Evolutionary conservation across 2,797 vertebrate species (phyloP).

Genomic region (Rhadinocentrus ornatus): DNA sequence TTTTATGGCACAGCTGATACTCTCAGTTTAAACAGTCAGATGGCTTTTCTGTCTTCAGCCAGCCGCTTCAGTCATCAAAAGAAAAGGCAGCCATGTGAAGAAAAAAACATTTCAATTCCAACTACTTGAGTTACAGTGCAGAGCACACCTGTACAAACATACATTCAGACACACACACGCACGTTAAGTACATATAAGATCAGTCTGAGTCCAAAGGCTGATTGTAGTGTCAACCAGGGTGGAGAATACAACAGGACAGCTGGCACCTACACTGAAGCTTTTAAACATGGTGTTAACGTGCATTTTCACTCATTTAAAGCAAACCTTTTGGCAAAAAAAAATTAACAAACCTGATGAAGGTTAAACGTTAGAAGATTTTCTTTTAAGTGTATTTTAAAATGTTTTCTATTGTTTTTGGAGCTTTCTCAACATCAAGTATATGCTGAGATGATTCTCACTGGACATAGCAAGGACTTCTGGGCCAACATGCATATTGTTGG

Average conservation of each 20-base stretch:
- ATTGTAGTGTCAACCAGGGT: constrained; percentile 39
- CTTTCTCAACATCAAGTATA: no score
- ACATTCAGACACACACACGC: constrained; percentile 11
- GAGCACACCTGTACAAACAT: constrained; percentile 25
- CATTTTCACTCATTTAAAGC: constrained; percentile 1
- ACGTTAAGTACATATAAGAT: constrained; percentile 26
- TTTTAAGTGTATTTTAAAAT: no score
- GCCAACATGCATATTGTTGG: neutral
- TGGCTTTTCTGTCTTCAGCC: constrained; percentile 38
- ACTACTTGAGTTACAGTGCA: constrained; percentile 50
- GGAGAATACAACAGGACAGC: constrained; percentile 19
- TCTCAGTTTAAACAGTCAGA: constrained; percentile 31
- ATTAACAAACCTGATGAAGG: neutral
- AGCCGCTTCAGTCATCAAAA: constrained; percentile 51
- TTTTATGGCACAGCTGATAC: constrained; percentile 59
- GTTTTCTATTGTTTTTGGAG: neutral
- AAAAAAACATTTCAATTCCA: constrained; percentile 51
- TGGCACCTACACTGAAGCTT: constrained; percentile 43
- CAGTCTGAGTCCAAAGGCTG: constrained; percentile 64
- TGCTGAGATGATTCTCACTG: neutral
- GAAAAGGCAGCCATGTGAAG: constrained; percentile 70
- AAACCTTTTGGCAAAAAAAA: constrained; percentile 13
- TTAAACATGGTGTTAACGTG: neutral
- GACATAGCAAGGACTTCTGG: neutral
- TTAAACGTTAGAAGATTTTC: neutral